Percentiles rank a stretch among this genome's conserved stretches.
These are phyloP conservation scores for Chironomus riparius DNA, from an alignment of 2,888 invertebrate genomes.

Conservation along the genomic window DNA sequence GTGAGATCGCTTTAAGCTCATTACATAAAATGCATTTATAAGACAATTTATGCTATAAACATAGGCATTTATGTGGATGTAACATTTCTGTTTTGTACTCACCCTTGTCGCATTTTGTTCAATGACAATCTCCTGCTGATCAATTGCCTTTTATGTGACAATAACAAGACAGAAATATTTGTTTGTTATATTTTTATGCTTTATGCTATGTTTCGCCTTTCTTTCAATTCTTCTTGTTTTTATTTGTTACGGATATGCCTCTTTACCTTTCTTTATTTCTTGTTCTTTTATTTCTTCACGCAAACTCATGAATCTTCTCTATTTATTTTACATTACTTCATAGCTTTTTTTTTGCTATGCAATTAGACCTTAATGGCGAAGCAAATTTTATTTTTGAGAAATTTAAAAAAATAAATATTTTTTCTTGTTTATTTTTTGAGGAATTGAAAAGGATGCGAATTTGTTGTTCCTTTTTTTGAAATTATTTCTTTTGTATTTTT, in stretches of 20 bases:
- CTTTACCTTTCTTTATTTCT: too few species aligned
- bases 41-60: too few species aligned
- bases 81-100: conserved; percentile 17
- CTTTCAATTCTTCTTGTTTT: too few species aligned
- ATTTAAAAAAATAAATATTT: too few species aligned
- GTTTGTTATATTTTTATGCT: not conserved
- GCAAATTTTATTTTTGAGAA: too few species aligned
- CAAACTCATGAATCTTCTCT: not conserved
- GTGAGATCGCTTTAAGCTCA: conserved; percentile 18
- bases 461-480: too few species aligned
- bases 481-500: too few species aligned
- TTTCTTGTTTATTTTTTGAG: too few species aligned
- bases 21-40: conserved; percentile 1
- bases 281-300: not conserved
- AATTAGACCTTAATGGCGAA: too few species aligned
- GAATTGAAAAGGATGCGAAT: too few species aligned
- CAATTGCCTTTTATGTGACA: conserved; percentile 23
- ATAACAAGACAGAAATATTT: not conserved
- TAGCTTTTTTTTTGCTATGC: too few species aligned
- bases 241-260: not conserved
- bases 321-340: not conserved
- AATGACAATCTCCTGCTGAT: conserved; percentile 26
- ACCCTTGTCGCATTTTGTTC: conserved; percentile 26
- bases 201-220: not conserved
- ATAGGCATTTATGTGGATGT: too few species aligned